phyloP scores from a whole-genome alignment of 1,140 invertebrate species.

The Drosophila chauvacae region DNA sequence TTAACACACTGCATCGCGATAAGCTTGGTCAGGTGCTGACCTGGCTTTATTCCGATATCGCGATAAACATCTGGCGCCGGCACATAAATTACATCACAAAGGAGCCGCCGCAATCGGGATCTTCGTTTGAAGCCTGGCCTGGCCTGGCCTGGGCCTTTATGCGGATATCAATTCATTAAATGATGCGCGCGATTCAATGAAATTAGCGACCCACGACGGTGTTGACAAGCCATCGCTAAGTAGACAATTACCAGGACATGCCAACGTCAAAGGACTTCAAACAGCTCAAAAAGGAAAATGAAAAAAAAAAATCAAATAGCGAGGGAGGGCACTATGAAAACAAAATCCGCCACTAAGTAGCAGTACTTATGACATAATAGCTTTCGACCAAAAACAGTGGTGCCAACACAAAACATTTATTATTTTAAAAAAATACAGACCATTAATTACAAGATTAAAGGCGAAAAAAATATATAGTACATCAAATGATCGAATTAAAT shows the following conservation, averaged over 20 bases:
- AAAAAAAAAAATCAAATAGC: neutral
- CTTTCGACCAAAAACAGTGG: constrained; percentile 53
- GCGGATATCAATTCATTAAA: constrained; percentile 78
- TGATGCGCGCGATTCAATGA: constrained; percentile 63
- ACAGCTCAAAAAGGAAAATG: constrained; percentile 21
- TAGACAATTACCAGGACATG: constrained; percentile 47
- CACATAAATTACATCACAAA: constrained; percentile 65
- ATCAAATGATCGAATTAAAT: constrained; percentile 5
- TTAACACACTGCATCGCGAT: constrained; percentile 48
- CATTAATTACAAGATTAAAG: constrained; percentile 13
- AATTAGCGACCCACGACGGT: constrained; percentile 46
- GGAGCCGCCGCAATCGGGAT: constrained; percentile 24
- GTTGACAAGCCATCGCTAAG: constrained; percentile 53
- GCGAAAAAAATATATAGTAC: neutral
- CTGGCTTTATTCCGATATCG: constrained; percentile 21
- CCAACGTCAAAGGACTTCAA: constrained; percentile 68
- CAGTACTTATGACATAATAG: constrained; percentile 76
- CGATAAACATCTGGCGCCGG: constrained; percentile 63
- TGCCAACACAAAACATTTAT: constrained; percentile 4
- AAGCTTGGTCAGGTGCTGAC: constrained; percentile 49
- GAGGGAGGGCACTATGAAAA: constrained; percentile 54
- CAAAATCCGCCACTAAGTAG: constrained; percentile 77
- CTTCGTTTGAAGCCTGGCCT: constrained; percentile 55
- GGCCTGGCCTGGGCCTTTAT: constrained; percentile 14
- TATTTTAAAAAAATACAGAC: constrained; percentile 1